These are phyloP conservation scores for Mallotus villosus DNA, from an alignment of 2,797 vertebrate species.

Conservation along the genomic window DNA sequence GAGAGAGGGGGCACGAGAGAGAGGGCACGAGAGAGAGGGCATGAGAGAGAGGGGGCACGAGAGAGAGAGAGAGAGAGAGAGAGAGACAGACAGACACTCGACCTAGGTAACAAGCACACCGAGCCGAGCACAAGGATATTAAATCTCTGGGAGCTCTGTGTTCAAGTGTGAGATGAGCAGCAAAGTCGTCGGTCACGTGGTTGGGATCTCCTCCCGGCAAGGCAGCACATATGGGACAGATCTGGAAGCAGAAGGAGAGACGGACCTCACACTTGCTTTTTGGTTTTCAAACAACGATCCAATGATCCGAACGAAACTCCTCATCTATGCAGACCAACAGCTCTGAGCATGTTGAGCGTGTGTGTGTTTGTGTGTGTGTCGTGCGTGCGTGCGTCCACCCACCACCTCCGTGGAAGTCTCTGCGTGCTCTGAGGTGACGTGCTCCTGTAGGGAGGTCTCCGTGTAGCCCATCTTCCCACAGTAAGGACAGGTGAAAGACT, in stretches of 20 bases:
- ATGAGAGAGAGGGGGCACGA: too few relatives aligned
- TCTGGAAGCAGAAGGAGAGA: constrained; percentile 74
- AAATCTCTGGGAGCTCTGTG: constrained; percentile 99
- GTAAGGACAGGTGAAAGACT: constrained; percentile 99
- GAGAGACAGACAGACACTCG: neutral
- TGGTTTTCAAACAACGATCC: too few relatives aligned
- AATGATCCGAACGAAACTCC: too few relatives aligned
- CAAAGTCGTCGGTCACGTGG: constrained; percentile 99
- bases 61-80: neutral
- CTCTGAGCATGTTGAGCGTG: too few relatives aligned
- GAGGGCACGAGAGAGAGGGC: too few relatives aligned
- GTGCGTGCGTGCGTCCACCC: constrained; percentile 57
- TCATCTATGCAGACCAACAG: too few relatives aligned
- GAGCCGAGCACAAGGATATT: constrained; percentile 88
- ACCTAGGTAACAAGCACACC: neutral
- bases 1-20: too few relatives aligned
- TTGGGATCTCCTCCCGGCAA: constrained; percentile 99
- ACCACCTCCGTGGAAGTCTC: constrained; percentile 99
- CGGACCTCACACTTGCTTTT: too few relatives aligned
- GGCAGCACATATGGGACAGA: constrained; percentile 98
- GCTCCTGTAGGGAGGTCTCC: constrained; percentile 98
- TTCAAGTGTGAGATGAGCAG: constrained; percentile 99
- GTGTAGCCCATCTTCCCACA: constrained; percentile 99
- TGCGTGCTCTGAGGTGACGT: constrained; percentile 95
- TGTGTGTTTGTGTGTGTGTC: neutral